A percentile compares a stretch with the other conserved stretches of the same genome.
phyloP scores from a whole-genome alignment of 1,140 invertebrate species.

The Gonatopus flavifemur region DNA sequence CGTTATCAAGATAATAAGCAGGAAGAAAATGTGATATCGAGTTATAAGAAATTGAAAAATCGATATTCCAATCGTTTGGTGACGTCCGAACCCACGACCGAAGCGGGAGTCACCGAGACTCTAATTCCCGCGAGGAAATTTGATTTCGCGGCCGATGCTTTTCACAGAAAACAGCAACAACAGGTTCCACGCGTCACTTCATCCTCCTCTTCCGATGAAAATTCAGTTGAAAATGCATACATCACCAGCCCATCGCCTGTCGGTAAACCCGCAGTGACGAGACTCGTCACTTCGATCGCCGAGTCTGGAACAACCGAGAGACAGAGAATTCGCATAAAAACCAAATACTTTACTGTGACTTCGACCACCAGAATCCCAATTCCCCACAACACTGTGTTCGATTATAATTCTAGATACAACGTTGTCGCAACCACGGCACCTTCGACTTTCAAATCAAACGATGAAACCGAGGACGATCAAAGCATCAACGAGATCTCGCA shows the following conservation, averaged over 20 bases:
- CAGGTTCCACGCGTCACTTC: conserved; percentile 1
- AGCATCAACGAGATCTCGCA: conserved; percentile 43
- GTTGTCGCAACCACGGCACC: conserved; percentile 4
- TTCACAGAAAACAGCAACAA: conserved; percentile 41
- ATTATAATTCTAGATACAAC: no score
- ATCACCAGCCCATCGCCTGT: conserved; percentile 25
- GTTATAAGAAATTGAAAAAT: no score
- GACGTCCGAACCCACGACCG: conserved; percentile 30
- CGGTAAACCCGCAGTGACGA: conserved; percentile 52
- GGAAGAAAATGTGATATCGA: conserved; percentile 21
- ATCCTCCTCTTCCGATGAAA: no score
- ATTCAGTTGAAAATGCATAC: conserved; percentile 29
- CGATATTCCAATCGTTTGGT: conserved; percentile 37
- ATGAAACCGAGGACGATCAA: conserved; percentile 20
- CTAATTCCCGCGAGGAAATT: conserved; percentile 52
- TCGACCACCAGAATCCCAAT: conserved; percentile 42
- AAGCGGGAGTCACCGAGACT: conserved; percentile 44
- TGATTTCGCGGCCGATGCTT: conserved; percentile 49
- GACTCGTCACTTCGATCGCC: conserved; percentile 55
- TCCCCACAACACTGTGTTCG: no score
- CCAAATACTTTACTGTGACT: conserved; percentile 50
- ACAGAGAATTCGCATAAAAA: conserved; percentile 54
- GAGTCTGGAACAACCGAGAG: conserved; percentile 57
- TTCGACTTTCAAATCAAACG: not conserved
- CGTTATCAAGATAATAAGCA: conserved; percentile 20